These are phyloP conservation scores for Pristionchus maxplancki DNA, from an alignment of 2,888 invertebrate genomes.

Conservation along the genomic window DNA sequence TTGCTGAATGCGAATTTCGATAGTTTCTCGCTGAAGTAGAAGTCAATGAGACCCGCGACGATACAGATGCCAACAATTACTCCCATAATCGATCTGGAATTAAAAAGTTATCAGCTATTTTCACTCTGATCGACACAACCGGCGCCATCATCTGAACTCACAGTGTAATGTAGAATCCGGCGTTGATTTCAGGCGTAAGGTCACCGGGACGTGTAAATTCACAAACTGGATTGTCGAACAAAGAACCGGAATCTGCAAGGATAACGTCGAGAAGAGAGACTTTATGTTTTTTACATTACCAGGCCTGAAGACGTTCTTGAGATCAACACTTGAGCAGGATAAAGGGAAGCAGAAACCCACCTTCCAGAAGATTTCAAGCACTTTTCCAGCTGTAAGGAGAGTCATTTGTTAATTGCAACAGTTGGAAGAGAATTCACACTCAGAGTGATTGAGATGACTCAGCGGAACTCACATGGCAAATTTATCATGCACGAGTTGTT, in stretches of 20 bases:
- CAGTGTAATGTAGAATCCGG: conserved; percentile 31
- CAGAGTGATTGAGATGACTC: no score
- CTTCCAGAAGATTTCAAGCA: neutral
- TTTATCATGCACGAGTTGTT: neutral
- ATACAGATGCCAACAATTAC: neutral
- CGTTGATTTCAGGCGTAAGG: neutral
- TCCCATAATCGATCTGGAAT: conserved; percentile 5
- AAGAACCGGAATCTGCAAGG: neutral
- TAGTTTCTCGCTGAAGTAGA: neutral
- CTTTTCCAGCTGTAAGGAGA: neutral
- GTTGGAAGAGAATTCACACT: no score
- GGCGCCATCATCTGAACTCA: neutral
- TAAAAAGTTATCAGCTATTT: neutral
- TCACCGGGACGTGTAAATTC: neutral
- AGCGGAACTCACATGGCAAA: neutral
- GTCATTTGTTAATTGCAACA: neutral
- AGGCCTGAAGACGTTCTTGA: neutral
- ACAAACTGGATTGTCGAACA: neutral
- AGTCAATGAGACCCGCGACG: conserved; percentile 6
- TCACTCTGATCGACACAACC: neutral
- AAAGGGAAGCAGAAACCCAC: neutral
- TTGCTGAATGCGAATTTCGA: neutral
- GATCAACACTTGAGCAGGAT: conserved; percentile 10
- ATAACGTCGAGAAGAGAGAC: neutral
- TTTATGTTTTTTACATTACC: no score